Conservation (phyloP, 1,140 invertebrate species). For the Drosophila seguyi region DNA sequence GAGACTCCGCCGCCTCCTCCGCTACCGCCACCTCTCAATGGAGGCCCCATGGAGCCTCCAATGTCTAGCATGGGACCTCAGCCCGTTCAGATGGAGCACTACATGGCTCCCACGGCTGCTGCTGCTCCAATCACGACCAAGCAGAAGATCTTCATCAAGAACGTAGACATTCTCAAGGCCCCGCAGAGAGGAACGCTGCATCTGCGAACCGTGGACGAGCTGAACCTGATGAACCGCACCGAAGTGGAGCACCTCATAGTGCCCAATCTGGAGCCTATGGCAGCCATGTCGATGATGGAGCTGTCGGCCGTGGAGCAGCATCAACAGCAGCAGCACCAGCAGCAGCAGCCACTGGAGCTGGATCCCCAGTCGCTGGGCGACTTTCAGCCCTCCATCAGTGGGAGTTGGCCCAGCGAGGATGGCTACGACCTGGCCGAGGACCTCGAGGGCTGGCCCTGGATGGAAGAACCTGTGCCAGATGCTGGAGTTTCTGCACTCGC, state of each 20-base stretch:
- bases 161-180: conserved; percentile 78
- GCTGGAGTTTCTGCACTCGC: not conserved
- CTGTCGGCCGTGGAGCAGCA: conserved; percentile 85
- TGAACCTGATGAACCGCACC: conserved; percentile 83
- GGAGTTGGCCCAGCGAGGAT: conserved; percentile 64
- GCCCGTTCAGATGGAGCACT: conserved; percentile 47
- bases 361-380: conserved; percentile 62
- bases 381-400: conserved; percentile 42
- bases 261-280: conserved; percentile 90
- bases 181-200: conserved; percentile 76
- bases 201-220: conserved; percentile 81
- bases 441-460: conserved; percentile 71
- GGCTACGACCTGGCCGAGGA: conserved; percentile 70
- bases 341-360: conserved; percentile 26
- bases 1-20: conserved; percentile 38
- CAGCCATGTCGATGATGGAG: conserved; percentile 85
- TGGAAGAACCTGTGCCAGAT: conserved; percentile 51
- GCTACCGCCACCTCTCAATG: not conserved
- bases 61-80: conserved; percentile 33
- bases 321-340: conserved; percentile 12
- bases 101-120: conserved; percentile 24
- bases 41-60: not conserved
- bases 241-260: conserved; percentile 81
- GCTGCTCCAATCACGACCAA: conserved; percentile 31
- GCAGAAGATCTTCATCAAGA: conserved; percentile 83